Evolutionary conservation across 2,888 invertebrate genomes (phyloP).

Genomic region (Tachina fera): DNA sequence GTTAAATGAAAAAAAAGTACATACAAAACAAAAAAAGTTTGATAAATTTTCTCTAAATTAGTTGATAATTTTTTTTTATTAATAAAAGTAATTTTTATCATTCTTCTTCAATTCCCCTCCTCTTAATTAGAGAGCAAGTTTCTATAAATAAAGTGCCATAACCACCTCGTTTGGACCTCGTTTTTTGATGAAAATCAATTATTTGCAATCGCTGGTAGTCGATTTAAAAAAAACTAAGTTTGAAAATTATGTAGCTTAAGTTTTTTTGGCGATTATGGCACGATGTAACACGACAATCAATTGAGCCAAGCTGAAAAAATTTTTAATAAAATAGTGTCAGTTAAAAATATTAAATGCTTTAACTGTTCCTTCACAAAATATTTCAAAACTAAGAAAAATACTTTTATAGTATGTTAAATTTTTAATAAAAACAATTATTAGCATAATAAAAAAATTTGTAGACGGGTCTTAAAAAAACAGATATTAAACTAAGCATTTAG

Average conservation of each 20-base stretch:
- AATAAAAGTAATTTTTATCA: too few species aligned
- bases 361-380: too few species aligned
- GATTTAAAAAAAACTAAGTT: too few species aligned
- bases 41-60: slow-evolving; percentile 22
- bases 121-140: neutral
- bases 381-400: neutral
- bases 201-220: too few species aligned
- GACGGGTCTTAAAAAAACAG: neutral
- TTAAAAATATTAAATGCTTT: too few species aligned
- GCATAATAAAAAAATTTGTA: neutral
- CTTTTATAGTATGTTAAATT: neutral
- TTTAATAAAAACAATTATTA: neutral
- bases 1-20: slow-evolving; percentile 22
- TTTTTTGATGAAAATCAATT: too few species aligned
- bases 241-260: too few species aligned
- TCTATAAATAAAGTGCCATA: neutral
- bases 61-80: neutral
- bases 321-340: too few species aligned
- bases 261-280: too few species aligned
- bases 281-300: too few species aligned
- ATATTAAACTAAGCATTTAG: slow-evolving; percentile 32
- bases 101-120: neutral
- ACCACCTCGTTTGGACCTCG: too few species aligned
- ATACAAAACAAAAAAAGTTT: slow-evolving; percentile 26
- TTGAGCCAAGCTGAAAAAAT: too few species aligned